phyloP scores from a whole-genome alignment of 1,140 invertebrate species.

The Penaeus chinensis region DNA sequence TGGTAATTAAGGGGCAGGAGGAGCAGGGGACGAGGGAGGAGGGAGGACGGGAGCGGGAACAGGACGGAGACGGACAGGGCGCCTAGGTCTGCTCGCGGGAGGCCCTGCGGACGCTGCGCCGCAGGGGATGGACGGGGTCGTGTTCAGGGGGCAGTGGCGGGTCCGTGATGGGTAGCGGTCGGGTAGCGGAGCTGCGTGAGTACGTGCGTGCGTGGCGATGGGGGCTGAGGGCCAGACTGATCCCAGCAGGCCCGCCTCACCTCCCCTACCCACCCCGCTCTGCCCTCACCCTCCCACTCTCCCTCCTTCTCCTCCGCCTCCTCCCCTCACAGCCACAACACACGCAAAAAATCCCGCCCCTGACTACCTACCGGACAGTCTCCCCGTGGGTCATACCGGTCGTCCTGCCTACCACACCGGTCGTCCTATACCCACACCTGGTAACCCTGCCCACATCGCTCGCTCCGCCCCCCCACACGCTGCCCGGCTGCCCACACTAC shows the following conservation, averaged over 20 bases:
- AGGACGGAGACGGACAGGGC: neutral
- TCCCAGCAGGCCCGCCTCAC: slow-evolving; percentile 34
- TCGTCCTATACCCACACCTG: slow-evolving; percentile 4
- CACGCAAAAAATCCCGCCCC: slow-evolving; percentile 56
- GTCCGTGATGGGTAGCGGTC: too few relatives aligned
- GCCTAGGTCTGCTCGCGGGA: too few relatives aligned
- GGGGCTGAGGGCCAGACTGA: slow-evolving; percentile 46
- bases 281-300: slow-evolving; percentile 8
- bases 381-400: slow-evolving; percentile 49
- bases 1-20: slow-evolving; percentile 13
- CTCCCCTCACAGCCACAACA: slow-evolving; percentile 38
- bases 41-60: neutral
- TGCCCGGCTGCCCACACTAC: slow-evolving; percentile 16
- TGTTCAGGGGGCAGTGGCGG: too few relatives aligned
- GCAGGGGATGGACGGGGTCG: neutral
- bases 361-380: slow-evolving; percentile 51
- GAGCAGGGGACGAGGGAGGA: neutral
- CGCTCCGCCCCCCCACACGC: neutral
- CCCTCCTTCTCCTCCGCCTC: slow-evolving; percentile 24
- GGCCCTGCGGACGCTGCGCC: neutral
- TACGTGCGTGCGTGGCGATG: slow-evolving; percentile 49
- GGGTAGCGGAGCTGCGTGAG: slow-evolving; percentile 17
- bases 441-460: neutral
- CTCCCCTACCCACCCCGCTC: slow-evolving; percentile 27
- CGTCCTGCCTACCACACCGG: slow-evolving; percentile 17